Evolutionary conservation across 2,888 invertebrate species (phyloP).

Genomic region (Deilephila elpenor): DNA sequence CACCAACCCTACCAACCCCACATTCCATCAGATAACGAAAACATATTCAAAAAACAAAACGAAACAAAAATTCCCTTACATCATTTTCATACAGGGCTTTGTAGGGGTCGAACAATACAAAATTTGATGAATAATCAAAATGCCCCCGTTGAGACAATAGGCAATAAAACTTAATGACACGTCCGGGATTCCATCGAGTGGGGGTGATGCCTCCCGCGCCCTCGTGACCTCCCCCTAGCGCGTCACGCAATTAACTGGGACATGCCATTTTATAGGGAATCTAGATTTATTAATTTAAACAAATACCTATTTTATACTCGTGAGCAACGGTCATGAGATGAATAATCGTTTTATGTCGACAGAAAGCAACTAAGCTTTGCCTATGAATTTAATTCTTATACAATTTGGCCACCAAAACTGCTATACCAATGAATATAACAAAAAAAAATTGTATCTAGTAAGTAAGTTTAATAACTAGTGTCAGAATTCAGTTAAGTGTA

Average conservation of each 20-base stretch:
- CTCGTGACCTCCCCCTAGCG: not conserved
- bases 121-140: constrained; percentile 16
- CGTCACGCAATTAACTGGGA: constrained; percentile 7
- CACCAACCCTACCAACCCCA: too few relatives aligned
- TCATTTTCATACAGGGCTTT: not conserved
- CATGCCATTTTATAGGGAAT: not conserved
- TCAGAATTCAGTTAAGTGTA: too few relatives aligned
- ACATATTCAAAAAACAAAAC: not conserved
- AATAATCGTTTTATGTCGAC: not conserved
- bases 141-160: constrained; percentile 16
- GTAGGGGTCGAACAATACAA: constrained; percentile 9
- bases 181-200: constrained; percentile 22
- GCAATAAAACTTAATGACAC: constrained; percentile 26
- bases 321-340: not conserved
- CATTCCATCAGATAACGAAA: too few relatives aligned
- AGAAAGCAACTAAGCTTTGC: too few relatives aligned
- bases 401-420: too few relatives aligned
- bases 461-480: too few relatives aligned
- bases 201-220: not conserved
- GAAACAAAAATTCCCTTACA: not conserved
- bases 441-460: too few relatives aligned
- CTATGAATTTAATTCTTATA: too few relatives aligned
- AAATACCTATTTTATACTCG: too few relatives aligned
- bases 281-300: not conserved
- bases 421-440: too few relatives aligned